phyloP scores from a whole-genome alignment of 2,113 vertebrate genomes.

The Dipodomys ordii region DNA sequence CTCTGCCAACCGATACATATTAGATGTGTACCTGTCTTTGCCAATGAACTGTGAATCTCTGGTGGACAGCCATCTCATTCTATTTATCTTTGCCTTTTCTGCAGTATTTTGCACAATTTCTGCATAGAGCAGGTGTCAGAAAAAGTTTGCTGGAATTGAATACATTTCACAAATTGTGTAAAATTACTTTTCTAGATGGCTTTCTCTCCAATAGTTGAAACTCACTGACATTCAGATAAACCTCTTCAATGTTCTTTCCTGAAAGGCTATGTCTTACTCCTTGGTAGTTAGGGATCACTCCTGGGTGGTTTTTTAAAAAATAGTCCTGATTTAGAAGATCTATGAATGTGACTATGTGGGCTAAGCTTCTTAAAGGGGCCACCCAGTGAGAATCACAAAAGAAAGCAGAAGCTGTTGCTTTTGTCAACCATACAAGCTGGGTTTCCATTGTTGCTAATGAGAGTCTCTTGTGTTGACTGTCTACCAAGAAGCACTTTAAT shows the following conservation, averaged over 20 bases:
- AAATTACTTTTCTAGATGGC: slow-evolving; percentile 49
- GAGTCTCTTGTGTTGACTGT: slow-evolving; percentile 68
- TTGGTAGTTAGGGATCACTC: slow-evolving; percentile 71
- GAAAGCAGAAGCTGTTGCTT: slow-evolving; percentile 31
- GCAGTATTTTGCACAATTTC: neutral
- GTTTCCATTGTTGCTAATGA: slow-evolving; percentile 70
- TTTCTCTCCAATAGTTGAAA: slow-evolving; percentile 66
- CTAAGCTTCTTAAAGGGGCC: slow-evolving; percentile 76
- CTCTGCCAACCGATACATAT: neutral
- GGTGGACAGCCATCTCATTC: neutral
- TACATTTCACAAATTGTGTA: slow-evolving; percentile 55
- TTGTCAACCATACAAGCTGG: neutral
- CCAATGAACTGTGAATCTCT: neutral
- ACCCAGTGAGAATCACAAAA: slow-evolving; percentile 70
- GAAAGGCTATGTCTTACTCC: slow-evolving; percentile 70
- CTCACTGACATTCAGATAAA: slow-evolving; percentile 54
- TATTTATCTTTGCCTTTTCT: neutral
- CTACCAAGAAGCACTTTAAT: slow-evolving; percentile 66
- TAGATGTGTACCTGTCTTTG: neutral
- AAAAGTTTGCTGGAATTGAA: slow-evolving; percentile 46
- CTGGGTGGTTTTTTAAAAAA: slow-evolving; percentile 32
- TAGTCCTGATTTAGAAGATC: slow-evolving; percentile 73
- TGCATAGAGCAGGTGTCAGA: neutral
- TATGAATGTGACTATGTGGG: slow-evolving; percentile 52
- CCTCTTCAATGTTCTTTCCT: slow-evolving; percentile 49